Base-by-base conservation (phyloP, 2,888 invertebrate genomes). In the Dolichomitus sp. region DNA sequence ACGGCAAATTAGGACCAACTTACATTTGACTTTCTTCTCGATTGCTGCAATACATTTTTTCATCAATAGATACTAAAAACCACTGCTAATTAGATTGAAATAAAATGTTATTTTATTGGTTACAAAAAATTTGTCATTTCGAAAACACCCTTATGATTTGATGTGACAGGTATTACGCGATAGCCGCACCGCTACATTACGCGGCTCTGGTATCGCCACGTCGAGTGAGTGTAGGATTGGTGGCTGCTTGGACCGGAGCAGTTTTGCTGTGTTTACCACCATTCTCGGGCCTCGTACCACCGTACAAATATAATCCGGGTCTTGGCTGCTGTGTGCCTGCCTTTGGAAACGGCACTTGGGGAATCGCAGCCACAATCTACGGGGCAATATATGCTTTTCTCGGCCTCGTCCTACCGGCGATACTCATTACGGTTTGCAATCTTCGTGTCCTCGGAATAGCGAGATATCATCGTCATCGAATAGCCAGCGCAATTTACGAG, bases 401-500 rank as follows among this genome's bases (percentile, higher is more conserved):
- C 75, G 97, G 97, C 0, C 93, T 97, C 33, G 92, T 96, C 0
- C 92, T 97, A 69, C 97, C 97, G 0, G 95, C 96, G 4, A 94
- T 95, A 9, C 95, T 97, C 68, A 96, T 97, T 50, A 95, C 97
- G 23, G 94, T 96, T 84, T 97, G 97, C 94, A 97, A 97, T 90
- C 94, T 97, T 57, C 97, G 97, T 89, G 95, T 96, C 7, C 89
- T 93, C 52, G 91, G 94, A 80, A 95, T 95, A 68, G 95, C 95
- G 3, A 93, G 95, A 9, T 97, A 97, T 92, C 97, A 98, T 90
- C 95, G 97, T 6, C 97, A 97, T 91, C 95, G 97, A 80, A 98
- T 98, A 87, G 97, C 97, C 37, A 97, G 97, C 61, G 97, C 97
- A 30, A 97, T 97, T 86, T 97, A 97, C 94, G 97, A 97, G 94